Percentiles rank a stretch among this genome's conserved stretches.
Conservation (phyloP, 30 jellyfish, hydroid and myxozoan genomes). For the Aurelia sp. region DNA sequence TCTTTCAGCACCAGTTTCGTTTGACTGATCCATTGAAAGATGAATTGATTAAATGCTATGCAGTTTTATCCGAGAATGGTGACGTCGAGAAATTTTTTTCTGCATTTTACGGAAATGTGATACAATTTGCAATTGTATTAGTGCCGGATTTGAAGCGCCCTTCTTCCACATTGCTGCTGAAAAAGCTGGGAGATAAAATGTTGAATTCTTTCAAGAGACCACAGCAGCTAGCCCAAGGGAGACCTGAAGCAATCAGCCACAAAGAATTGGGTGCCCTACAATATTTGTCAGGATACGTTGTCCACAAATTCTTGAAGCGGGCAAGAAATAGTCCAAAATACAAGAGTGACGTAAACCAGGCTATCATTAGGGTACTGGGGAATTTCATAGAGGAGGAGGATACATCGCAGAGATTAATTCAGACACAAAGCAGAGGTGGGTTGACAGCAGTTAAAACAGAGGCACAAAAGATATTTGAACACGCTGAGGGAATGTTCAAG, state of each 20-base stretch:
- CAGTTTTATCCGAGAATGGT: background rate
- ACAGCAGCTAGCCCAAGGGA: background rate
- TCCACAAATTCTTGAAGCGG: slow-evolving; percentile 1
- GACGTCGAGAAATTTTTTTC: slow-evolving; percentile 17
- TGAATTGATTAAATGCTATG: background rate
- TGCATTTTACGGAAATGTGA: slow-evolving; percentile 22
- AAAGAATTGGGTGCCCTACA: too few relatives aligned
- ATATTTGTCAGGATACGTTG: slow-evolving; percentile 18
- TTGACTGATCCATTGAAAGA: background rate
- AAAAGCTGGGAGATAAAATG: slow-evolving; percentile 14
- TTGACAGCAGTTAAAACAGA: slow-evolving; percentile 15
- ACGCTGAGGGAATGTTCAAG: slow-evolving; percentile 12
- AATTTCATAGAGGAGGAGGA: slow-evolving; percentile 1
- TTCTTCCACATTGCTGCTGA: background rate
- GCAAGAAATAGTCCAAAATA: slow-evolving; percentile 13
- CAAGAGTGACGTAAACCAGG: slow-evolving; percentile 4
- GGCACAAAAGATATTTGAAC: background rate
- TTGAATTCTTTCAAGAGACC: slow-evolving; percentile 1
- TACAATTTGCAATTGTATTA: background rate
- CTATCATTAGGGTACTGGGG: slow-evolving; percentile 12
- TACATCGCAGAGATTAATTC: slow-evolving; percentile 27
- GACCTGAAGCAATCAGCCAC: background rate
- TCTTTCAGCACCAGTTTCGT: background rate
- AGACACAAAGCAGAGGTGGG: slow-evolving; percentile 23
- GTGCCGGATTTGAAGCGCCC: slow-evolving; percentile 36